A percentile compares a stretch with the other conserved stretches of the same genome.
Evolutionary conservation across 2,888 invertebrate genomes (phyloP).

Genomic region (Ophion ventricosus): DNA sequence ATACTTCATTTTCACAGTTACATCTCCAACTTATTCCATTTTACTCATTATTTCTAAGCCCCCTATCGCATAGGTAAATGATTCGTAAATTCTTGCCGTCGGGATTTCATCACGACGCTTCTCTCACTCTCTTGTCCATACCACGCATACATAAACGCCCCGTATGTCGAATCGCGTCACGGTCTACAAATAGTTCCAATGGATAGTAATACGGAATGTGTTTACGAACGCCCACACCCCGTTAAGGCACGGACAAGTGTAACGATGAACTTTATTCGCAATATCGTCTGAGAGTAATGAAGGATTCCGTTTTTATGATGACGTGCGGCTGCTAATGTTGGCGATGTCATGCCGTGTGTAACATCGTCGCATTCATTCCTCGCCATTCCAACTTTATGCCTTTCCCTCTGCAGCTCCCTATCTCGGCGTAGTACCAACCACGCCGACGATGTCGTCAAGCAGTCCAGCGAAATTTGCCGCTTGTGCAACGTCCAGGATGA

Average conservation of each 20-base stretch:
- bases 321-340: slow-evolving; percentile 48
- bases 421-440: slow-evolving; percentile 35
- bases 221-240: neutral
- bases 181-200: no score
- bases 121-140: no score
- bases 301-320: slow-evolving; percentile 53
- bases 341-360: slow-evolving; percentile 37
- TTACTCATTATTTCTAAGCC: no score
- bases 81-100: no score
- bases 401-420: slow-evolving; percentile 6
- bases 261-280: slow-evolving; percentile 11
- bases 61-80: no score
- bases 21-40: no score
- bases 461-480: slow-evolving; percentile 65
- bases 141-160: no score
- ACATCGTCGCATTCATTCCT: slow-evolving; percentile 48
- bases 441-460: slow-evolving; percentile 61
- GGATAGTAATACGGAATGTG: neutral
- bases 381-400: slow-evolving; percentile 21
- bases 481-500: slow-evolving; percentile 65
- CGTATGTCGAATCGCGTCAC: no score
- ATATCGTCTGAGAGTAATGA: slow-evolving; percentile 44
- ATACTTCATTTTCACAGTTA: no score
- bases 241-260: slow-evolving; percentile 15
- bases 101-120: no score